A percentile compares a stretch with the other conserved stretches of the same genome.
Conservation (phyloP, 2,113 vertebrate genomes). For the Rynchops niger region DNA sequence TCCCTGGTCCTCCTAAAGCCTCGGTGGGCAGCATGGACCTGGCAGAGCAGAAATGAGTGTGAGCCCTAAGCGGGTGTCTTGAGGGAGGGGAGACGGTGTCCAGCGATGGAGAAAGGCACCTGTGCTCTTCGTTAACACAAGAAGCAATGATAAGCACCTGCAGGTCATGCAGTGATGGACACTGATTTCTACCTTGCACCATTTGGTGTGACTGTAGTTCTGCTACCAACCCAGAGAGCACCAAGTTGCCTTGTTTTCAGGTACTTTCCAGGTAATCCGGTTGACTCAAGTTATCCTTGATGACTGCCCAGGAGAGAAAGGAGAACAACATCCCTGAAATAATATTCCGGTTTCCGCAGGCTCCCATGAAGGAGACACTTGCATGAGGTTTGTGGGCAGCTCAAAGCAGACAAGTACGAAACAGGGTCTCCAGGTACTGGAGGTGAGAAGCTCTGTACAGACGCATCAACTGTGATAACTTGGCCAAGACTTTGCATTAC, state of each 20-base stretch:
- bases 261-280: not conserved
- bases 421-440: not conserved
- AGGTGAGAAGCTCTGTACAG: not conserved
- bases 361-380: not conserved
- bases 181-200: not conserved
- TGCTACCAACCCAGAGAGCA: not conserved
- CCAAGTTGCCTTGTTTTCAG: not conserved
- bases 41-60: not conserved
- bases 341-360: not conserved
- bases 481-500: not conserved
- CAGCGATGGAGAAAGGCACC: not conserved
- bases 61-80: not conserved
- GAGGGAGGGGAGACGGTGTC: not conserved
- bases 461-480: not conserved
- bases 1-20: not conserved
- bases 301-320: not conserved
- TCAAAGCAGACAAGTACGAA: not conserved
- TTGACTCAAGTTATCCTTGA: not conserved
- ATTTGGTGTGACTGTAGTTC: not conserved
- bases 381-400: not conserved
- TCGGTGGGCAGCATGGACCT: fast-evolving
- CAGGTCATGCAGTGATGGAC: fast-evolving
- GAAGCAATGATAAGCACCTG: not conserved
- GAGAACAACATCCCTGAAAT: not conserved
- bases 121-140: not conserved